Evolutionary conservation across 1,140 invertebrate genomes (phyloP), one percentile per base, ranked within the genome.

Genomic region (Teleogryllus occipitalis): DNA sequence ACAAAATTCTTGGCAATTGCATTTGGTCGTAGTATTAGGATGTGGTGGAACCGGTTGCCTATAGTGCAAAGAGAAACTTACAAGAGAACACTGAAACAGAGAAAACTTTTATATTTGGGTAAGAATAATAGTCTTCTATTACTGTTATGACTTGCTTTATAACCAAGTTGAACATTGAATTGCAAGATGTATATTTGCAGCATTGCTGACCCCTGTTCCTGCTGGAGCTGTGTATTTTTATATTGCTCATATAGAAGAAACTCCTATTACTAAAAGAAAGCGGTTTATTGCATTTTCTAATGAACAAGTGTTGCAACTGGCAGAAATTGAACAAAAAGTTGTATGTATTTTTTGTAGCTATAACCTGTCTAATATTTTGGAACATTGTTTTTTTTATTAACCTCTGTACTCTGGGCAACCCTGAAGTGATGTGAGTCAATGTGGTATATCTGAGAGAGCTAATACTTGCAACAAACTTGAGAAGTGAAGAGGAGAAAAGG

Each of bases 181-280:
- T 39, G 27, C 27, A 39, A 39, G 27, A 12, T 18, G 5, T 10
- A 47, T 76, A 18, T 76, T 39, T 77, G 22, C 76, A 77, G 76
- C 76, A 48, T 77, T 48, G 18, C n/a, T 47, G 47, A 12, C n/a
- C 8, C n/a, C 48, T 21, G 76, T 21, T 77, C 21, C 76, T n/a
- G 10, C 47, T n/a, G 47, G 76, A 15, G 39, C 48, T 10, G n/a
- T 77, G 78, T 8, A 84, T 14, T 89, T 88, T 80, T 91, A 89
- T 81, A 8, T 83, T 27, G 84, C 81, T n/a, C 89, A 90, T 83
- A 79, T 90, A 7, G 84, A 89, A 82, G 84, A 82, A 49, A 86
- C 88, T 75, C 89, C 90, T 14, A 82, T 91, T 72, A 90, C 89
- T 3, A 85, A 87, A 27, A 84, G 89, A 79, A 83, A 83, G 78